These are phyloP conservation scores for Protodeltote pygarga DNA, from an alignment of 2,888 invertebrate species.

Conservation along the genomic window DNA sequence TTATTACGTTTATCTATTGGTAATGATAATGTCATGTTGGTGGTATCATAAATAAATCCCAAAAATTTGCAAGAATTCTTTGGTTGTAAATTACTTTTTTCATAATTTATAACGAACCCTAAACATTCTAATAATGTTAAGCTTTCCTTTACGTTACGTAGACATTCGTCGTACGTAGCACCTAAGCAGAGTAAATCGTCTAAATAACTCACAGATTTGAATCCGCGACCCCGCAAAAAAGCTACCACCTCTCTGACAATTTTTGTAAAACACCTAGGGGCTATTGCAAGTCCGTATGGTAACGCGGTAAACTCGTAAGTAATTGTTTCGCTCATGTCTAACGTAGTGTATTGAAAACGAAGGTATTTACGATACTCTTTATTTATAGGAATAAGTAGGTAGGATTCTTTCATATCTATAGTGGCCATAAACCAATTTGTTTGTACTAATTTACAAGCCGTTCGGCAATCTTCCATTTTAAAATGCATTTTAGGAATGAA, in stretches of 20 bases:
- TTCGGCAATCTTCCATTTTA: slow-evolving; percentile 44
- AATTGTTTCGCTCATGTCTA: no score
- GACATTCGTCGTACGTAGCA: background rate
- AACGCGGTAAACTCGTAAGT: background rate
- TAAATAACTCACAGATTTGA: background rate
- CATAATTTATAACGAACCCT: background rate
- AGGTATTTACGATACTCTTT: slow-evolving; percentile 25
- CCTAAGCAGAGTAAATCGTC: background rate
- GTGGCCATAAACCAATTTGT: slow-evolving; percentile 25
- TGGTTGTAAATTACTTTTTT: background rate
- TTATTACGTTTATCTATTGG: no score
- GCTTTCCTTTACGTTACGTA: background rate
- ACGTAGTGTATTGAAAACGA: slow-evolving; percentile 33
- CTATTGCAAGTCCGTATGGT: background rate
- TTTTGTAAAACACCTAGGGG: background rate
- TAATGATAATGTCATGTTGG: no score
- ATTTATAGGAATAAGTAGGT: slow-evolving; percentile 30
- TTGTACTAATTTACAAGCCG: slow-evolving; percentile 24
- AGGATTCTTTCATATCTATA: slow-evolving; percentile 41
- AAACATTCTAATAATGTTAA: background rate
- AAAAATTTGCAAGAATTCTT: background rate
- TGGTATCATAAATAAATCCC: no score
- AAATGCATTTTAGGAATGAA: slow-evolving; percentile 31
- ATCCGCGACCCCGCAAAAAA: background rate
- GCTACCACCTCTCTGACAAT: background rate